Percentiles rank a stretch among this genome's conserved stretches.
Evolutionary conservation across 2,888 invertebrate genomes (phyloP).

Genomic region (Andrena haemorrhoa): DNA sequence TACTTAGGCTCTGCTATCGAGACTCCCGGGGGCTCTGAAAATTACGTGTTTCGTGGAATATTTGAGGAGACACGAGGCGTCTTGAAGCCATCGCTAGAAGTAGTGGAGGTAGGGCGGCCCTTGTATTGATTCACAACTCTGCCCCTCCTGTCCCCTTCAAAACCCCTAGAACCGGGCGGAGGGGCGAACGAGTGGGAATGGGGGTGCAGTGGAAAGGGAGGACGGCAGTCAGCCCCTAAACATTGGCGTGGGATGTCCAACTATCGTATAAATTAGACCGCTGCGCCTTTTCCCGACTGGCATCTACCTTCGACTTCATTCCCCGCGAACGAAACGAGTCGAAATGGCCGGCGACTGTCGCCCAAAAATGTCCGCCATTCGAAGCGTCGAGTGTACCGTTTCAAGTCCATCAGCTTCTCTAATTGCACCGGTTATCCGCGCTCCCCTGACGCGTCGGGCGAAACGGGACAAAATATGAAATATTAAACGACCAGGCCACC

Average conservation of each 20-base stretch:
- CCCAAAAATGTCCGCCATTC: background rate
- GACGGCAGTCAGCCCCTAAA: slow-evolving; percentile 65
- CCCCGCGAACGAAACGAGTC: background rate
- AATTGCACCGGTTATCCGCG: slow-evolving; percentile 1
- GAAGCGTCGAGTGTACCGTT: background rate
- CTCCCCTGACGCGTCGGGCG: background rate
- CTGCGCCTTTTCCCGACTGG: slow-evolving; percentile 25
- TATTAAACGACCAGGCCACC: slow-evolving; percentile 1
- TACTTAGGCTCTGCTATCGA: too few relatives aligned
- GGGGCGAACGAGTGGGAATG: slow-evolving; percentile 19
- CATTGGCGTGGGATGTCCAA: slow-evolving; percentile 67
- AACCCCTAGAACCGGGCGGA: slow-evolving; percentile 41
- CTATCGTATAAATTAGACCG: slow-evolving; percentile 78
- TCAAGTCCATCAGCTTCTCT: slow-evolving; percentile 12
- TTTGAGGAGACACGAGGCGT: slow-evolving; percentile 24
- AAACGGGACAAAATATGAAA: slow-evolving; percentile 21
- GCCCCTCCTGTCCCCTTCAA: slow-evolving; percentile 57
- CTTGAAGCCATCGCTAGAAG: slow-evolving; percentile 60
- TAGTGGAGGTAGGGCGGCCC: slow-evolving; percentile 74
- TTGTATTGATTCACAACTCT: slow-evolving; percentile 79
- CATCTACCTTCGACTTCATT: background rate
- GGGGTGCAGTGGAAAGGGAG: slow-evolving; percentile 42
- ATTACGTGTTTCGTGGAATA: background rate
- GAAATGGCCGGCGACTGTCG: background rate
- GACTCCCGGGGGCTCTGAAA: too few relatives aligned